Evolutionary conservation across 2,113 vertebrate species (phyloP).

Genomic region (Brachyhypopomus gauderio): DNA sequence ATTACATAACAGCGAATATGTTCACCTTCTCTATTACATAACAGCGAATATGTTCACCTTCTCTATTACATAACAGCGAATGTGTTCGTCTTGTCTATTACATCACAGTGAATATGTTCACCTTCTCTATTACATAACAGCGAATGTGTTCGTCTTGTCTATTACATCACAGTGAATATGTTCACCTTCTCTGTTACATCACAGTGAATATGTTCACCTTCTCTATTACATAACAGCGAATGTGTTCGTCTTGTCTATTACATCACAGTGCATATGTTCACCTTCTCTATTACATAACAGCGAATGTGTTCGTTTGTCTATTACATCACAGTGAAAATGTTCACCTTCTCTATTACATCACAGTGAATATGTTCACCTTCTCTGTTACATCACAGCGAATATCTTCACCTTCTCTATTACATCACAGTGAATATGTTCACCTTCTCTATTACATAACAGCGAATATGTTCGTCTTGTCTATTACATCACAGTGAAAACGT

Average conservation of each 20-base stretch:
- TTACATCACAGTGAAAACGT: neutral
- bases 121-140: conserved; percentile 21
- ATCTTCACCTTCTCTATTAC: conserved; percentile 28
- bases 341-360: conserved; percentile 19
- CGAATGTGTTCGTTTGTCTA: too few species aligned
- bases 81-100: too few species aligned
- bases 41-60: neutral
- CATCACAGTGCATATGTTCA: neutral
- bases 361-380: conserved; percentile 15
- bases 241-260: neutral
- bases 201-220: conserved; percentile 7
- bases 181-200: conserved; percentile 23
- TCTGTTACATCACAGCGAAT: conserved; percentile 17
- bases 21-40: neutral
- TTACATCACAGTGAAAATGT: too few species aligned
- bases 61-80: too few species aligned
- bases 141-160: conserved; percentile 15
- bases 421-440: conserved; percentile 11
- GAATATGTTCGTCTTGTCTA: neutral
- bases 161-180: conserved; percentile 17
- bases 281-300: too few species aligned
- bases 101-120: too few species aligned
- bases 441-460: neutral
- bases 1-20: neutral
- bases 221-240: neutral